phyloP scores from a whole-genome alignment of 1,140 invertebrate genomes.

The Drosophila baimaii region DNA sequence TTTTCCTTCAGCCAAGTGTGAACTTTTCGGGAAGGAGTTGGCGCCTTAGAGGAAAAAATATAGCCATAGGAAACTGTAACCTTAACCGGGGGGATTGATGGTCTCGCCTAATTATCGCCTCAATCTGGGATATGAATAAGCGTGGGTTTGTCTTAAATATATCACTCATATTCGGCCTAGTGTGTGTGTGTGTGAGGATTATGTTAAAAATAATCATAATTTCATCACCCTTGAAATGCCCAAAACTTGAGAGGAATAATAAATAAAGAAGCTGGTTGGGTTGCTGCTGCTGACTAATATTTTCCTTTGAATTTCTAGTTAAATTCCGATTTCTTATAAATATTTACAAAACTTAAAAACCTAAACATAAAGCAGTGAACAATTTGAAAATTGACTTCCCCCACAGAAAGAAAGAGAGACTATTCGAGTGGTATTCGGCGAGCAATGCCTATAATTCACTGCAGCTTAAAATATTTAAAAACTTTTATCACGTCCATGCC shows the following conservation, averaged over 20 bases:
- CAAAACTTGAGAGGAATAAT: neutral
- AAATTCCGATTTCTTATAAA: no score
- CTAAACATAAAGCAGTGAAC: neutral
- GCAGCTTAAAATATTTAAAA: conserved; percentile 78
- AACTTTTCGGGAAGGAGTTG: conserved; percentile 18
- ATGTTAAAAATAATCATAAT: neutral
- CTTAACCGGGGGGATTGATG: conserved; percentile 19
- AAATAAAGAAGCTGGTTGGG: neutral
- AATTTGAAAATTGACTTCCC: conserved; percentile 44
- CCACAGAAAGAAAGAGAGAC: no score
- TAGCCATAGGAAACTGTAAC: conserved; percentile 5
- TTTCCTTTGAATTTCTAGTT: neutral
- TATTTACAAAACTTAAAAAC: neutral
- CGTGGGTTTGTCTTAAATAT: neutral
- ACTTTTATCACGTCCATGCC: conserved; percentile 60
- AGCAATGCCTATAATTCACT: conserved; percentile 64
- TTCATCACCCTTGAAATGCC: neutral
- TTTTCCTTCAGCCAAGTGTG: conserved; percentile 44
- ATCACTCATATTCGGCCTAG: neutral
- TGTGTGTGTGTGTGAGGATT: neutral
- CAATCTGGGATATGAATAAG: neutral
- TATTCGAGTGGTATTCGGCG: conserved; percentile 20
- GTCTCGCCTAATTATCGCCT: conserved; percentile 11
- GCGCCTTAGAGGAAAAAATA: conserved; percentile 12
- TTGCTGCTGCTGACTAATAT: neutral